phyloP scores from a whole-genome alignment of 1,140 invertebrate genomes.

The Brachionus calyciflorus region DNA sequence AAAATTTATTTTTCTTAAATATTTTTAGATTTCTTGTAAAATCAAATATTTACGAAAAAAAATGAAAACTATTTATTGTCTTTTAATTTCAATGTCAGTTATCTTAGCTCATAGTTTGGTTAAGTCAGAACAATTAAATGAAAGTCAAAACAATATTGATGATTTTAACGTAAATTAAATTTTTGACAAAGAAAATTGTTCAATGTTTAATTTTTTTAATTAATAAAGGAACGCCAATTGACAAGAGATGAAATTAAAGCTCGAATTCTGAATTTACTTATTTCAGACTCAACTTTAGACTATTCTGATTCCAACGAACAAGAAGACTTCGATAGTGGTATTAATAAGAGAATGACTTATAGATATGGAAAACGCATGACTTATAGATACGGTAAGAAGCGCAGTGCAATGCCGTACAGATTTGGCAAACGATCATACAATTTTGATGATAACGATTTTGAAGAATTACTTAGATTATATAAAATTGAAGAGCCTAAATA shows the following conservation, averaged over 20 bases:
- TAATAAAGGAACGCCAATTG: not conserved
- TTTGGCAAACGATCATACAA: conserved; percentile 38
- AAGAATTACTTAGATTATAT: not conserved
- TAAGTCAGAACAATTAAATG: conserved; percentile 16
- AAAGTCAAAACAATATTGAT: conserved; percentile 3
- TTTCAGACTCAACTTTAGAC: not conserved
- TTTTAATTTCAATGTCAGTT: not conserved
- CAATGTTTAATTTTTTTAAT: not conserved
- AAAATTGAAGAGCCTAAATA: conserved; percentile 14
- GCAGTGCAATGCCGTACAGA: conserved; percentile 39
- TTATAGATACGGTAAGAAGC: conserved; percentile 43
- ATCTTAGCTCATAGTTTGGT: not conserved
- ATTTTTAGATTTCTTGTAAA: no score
- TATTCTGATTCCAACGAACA: conserved; percentile 10
- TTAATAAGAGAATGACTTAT: conserved; percentile 46
- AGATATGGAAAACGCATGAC: conserved; percentile 46
- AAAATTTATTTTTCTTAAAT: no score
- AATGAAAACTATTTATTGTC: conserved; percentile 9
- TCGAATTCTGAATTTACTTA: not conserved
- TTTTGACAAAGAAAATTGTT: not conserved
- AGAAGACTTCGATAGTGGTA: not conserved
- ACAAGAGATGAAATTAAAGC: conserved; percentile 19
- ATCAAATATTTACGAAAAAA: no score
- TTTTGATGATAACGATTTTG: conserved; percentile 3
- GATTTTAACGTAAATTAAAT: not conserved